These are phyloP conservation scores for Cataglyphis altisquamis DNA, from an alignment of 2,888 invertebrate genomes.

Conservation along the genomic window DNA sequence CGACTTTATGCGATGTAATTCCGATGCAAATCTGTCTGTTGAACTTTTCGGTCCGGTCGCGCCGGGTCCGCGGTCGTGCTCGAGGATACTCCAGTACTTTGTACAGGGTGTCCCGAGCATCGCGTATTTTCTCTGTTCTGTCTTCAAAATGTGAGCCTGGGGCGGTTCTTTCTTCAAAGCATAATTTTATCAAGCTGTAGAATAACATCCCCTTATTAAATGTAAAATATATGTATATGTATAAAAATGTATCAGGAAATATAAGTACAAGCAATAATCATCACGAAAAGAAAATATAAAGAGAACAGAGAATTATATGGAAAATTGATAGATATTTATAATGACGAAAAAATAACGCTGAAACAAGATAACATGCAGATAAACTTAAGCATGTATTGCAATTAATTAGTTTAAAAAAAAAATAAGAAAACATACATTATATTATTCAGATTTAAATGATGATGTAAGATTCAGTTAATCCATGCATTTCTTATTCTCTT, in stretches of 20 bases:
- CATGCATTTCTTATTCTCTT: neutral
- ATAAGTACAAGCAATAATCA: neutral
- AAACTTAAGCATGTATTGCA: neutral
- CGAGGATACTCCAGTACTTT: neutral
- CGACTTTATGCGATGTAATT: slow-evolving; percentile 52
- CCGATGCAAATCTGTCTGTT: slow-evolving; percentile 55
- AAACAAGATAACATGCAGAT: neutral
- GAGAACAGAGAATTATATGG: neutral
- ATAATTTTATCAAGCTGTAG: neutral
- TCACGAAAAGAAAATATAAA: neutral
- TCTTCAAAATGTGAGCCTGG: neutral
- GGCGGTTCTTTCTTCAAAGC: neutral
- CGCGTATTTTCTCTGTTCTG: neutral
- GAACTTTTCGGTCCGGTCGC: slow-evolving; percentile 41
- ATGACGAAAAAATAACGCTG: neutral
- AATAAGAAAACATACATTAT: neutral
- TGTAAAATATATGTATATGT: neutral
- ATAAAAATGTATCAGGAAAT: neutral
- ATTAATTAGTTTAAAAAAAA: neutral
- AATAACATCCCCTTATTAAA: neutral
- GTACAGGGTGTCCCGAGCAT: neutral
- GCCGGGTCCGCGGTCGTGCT: neutral
- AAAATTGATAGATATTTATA: neutral
- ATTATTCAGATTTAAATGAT: neutral
- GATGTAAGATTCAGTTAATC: neutral